Percentiles rank a stretch among this genome's conserved stretches.
Evolutionary conservation across 2,888 invertebrate species (phyloP).

Genomic region (Chironomus tentans): DNA sequence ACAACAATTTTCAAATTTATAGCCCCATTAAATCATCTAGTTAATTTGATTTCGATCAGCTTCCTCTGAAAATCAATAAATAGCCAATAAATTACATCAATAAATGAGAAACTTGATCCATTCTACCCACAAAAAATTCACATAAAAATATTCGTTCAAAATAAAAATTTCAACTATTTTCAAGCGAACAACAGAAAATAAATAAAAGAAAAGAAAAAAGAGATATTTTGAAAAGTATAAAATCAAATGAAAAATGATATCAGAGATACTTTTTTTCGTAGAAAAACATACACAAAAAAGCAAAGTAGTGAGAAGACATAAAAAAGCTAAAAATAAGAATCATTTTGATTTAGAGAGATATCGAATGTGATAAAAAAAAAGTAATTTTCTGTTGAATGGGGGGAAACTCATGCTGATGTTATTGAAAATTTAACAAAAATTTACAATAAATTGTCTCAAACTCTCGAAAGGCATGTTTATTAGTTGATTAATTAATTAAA

Average conservation of each 20-base stretch:
- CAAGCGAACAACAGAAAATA: too few species aligned
- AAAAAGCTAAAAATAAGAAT: conserved; percentile 11
- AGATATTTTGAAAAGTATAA: background rate
- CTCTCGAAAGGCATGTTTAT: background rate
- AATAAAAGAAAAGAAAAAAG: too few species aligned
- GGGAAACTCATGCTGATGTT: background rate
- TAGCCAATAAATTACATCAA: too few species aligned
- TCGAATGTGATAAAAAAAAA: background rate
- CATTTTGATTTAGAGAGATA: conserved; percentile 21
- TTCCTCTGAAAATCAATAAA: too few species aligned
- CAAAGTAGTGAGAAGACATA: background rate
- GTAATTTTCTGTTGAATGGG: background rate
- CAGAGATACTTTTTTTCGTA: background rate
- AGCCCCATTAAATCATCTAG: too few species aligned
- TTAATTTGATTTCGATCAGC: too few species aligned
- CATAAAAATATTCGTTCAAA: too few species aligned
- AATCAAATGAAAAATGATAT: conserved; percentile 16
- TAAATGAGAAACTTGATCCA: too few species aligned
- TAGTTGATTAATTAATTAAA: conserved; percentile 21
- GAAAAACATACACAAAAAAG: background rate
- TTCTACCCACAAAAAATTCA: too few species aligned
- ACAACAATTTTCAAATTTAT: too few species aligned
- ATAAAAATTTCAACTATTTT: too few species aligned
- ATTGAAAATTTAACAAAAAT: conserved; percentile 6
- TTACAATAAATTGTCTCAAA: conserved; percentile 4